Conservation (phyloP, 2,888 invertebrate genomes). For the Resseliella maxima region DNA sequence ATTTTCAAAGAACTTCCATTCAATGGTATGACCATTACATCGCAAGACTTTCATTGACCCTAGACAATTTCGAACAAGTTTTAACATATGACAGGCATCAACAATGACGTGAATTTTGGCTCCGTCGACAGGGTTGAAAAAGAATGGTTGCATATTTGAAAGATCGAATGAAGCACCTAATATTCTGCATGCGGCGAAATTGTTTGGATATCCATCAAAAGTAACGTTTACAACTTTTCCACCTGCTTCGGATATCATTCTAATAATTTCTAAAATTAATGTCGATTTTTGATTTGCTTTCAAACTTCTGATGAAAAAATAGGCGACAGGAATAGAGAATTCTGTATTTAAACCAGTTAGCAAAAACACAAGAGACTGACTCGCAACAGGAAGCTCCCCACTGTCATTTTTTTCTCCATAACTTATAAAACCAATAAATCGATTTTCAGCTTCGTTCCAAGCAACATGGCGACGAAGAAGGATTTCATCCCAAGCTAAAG, state of each 20-base stretch:
- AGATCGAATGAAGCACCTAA: not conserved
- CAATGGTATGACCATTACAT: not conserved
- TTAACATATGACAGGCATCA: not conserved
- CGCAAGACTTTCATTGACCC: not conserved
- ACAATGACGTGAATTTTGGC: not conserved
- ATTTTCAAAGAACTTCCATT: not conserved
- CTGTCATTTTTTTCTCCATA: not conserved
- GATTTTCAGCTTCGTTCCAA: not conserved
- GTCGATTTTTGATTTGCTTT: not conserved
- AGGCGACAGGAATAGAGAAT: not conserved
- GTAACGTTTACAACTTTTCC: not conserved
- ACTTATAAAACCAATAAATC: not conserved
- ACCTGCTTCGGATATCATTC: not conserved
- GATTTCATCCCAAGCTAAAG: not conserved
- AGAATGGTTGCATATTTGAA: not conserved
- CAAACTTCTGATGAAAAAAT: not conserved
- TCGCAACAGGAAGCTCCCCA: not conserved
- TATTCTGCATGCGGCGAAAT: not conserved
- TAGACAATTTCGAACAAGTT: not conserved
- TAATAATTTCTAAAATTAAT: not conserved
- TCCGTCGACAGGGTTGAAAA: not conserved
- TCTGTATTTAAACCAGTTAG: not conserved
- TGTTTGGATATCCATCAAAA: not conserved
- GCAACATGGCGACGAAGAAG: not conserved
- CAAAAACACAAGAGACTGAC: not conserved